phyloP scores from a whole-genome alignment of 2,113 vertebrate genomes.

The Shinisaurus crocodilurus region DNA sequence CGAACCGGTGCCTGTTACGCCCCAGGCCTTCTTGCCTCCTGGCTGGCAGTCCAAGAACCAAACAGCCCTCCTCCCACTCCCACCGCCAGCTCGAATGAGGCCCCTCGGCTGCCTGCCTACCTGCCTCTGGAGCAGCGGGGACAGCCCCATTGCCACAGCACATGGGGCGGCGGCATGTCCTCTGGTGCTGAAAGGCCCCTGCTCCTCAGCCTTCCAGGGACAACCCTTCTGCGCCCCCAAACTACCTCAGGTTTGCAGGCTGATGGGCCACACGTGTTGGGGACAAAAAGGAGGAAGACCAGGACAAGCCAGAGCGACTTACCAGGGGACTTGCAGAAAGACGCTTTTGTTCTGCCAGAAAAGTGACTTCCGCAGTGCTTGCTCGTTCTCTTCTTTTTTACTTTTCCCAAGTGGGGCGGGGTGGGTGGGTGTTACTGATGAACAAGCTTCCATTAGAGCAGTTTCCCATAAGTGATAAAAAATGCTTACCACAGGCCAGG shows the following conservation, averaged over 20 bases:
- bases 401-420: not conserved
- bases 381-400: constrained; percentile 35
- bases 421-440: fast-evolving
- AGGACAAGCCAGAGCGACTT: not conserved
- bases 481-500: constrained; percentile 46
- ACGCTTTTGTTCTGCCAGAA: not conserved
- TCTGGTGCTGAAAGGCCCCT: constrained; percentile 20
- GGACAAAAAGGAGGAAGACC: not conserved
- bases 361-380: not conserved
- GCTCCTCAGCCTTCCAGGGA: constrained; percentile 23
- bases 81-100: not conserved
- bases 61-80: not conserved
- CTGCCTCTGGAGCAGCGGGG: constrained; percentile 21
- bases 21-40: not conserved
- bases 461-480: constrained; percentile 35
- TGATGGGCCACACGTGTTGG: not conserved
- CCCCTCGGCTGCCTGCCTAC: not conserved
- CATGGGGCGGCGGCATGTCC: not conserved
- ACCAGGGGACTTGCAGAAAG: constrained; percentile 22
- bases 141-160: constrained; percentile 27
- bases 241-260: constrained; percentile 79
- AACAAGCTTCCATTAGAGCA: constrained; percentile 1
- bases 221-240: constrained; percentile 45
- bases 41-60: constrained; percentile 38
- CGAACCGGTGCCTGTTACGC: not conserved